Base-by-base conservation (phyloP, 2,797 vertebrate genomes). In the Sebastes cheni region DNA sequence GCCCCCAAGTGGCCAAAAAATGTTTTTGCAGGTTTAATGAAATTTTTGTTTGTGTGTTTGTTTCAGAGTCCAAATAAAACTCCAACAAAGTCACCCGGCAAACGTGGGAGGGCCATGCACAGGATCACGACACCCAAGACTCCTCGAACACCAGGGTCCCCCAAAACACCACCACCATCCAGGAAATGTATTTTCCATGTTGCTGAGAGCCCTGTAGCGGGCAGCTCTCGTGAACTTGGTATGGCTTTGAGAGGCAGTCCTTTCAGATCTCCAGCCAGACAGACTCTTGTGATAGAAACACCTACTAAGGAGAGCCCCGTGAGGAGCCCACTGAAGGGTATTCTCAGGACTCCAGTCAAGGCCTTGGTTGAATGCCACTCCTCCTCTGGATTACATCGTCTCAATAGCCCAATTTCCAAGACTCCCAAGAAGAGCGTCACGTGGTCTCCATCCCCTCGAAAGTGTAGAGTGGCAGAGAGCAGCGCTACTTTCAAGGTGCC, bases 61-160 rank as follows among this genome's bases (percentile, higher is more conserved):
- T 81, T 84, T 80, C 50, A 96, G 96, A 95, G 90, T 90, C 93
- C 88, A 55, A 90, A 86, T 74, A 95, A 94, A 96, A 97, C 95
- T 1, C 95, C 95, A 72, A 92, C 86, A 66, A 97, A 96, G 90
- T 95, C 87, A 58, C 87, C 82, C 0, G 73, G 73, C 36, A 95
- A 92, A 79, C 67, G 27, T 36, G 69, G 86, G 9, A 85, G 46
- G 30, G 80, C 83, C 56, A 6, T 68, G 67, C 42, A 46, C 16
- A 0, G 42, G 42, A 18, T 18, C 42, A 46, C 16, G 39, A 88
- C 89, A 7, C 89, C 91, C 5, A 79, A 34, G 62, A 89, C 77
- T 1, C 84, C 81, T 30, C 42, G 7, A 27, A 88, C 82, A 8
- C 77, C 77, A 16, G 65, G 39, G 34, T 82, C 75, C 13, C 88